Base-by-base conservation (phyloP, 2,888 invertebrate genomes). In the Oegoconia quadripuncta region DNA sequence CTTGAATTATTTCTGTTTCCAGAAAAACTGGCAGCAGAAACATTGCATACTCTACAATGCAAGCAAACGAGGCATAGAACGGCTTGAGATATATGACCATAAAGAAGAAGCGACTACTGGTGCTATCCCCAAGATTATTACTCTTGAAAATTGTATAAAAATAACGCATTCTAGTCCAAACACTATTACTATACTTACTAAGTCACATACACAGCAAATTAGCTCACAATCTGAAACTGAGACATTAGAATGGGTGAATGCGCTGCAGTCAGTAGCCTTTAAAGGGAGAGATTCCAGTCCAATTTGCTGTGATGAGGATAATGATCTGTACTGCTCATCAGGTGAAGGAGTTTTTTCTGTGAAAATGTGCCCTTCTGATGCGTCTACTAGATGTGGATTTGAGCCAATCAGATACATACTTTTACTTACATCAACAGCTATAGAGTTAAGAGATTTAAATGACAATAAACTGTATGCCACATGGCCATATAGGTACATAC, bases 1-100 rank as follows among this genome's bases (percentile, higher is more conserved):
- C 2, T 2, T 23, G 3, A 9, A 16, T 15, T 16, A 6, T 22
- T 30, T 37, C 4, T 6, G 6, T 27, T 41, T 90, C 42, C 87
- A 96, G 95, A 96, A 95, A 93, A 90, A 93, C 34, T 94, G 95
- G 93, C 93, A 93, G 65, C 94, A 92, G 52, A 93, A 92, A 63
- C 91, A 90, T 63, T 94, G 93, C 65, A 89, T 94, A 55, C 83
- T 96, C 16, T 95, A 93, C 66, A 93, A 92, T 79, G 90, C 94
- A 23, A 95, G 95, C 68, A 94, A 94, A 66, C 93, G 93, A 80
- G 96, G 96, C 16, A 93, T 96, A 51, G 93, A 95, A 67, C 89
- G 96, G 29, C 86, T 96, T 39, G 96, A 96, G 89, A 92, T 96
- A 50, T 95, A 93, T 72, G 96, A 96, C 55, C 91, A 89, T 60